Conservation (phyloP, 2,888 invertebrate species). For the Liodrosophila aerea region DNA sequence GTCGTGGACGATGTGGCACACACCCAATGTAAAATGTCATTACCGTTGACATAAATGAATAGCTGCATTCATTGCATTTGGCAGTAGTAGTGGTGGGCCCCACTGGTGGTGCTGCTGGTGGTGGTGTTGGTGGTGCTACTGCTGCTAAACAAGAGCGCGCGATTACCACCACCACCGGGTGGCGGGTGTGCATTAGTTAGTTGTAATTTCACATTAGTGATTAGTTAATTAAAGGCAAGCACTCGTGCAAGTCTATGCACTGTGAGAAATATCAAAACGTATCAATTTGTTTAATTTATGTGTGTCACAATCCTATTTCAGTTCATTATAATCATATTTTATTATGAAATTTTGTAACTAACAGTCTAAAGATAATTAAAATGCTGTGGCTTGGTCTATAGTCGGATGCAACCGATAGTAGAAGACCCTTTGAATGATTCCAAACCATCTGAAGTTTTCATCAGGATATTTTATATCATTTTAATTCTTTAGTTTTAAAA, state of each 20-base stretch:
- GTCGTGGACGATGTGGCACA: conserved; percentile 46
- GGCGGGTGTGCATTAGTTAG: conserved; percentile 39
- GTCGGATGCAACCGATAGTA: no score
- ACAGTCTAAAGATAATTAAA: no score
- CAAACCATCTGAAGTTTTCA: no score
- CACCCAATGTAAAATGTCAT: conserved; percentile 80
- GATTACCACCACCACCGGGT: conserved; percentile 2
- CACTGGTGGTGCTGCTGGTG: conserved; percentile 7
- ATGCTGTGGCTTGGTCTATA: no score
- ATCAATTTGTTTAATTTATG: no score
- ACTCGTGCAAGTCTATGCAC: neutral
- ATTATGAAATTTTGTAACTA: no score
- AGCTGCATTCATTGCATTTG: conserved; percentile 81
- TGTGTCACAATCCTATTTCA: no score
- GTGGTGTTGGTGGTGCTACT: conserved; percentile 2
- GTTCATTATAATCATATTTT: no score
- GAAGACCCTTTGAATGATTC: no score
- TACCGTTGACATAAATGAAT: conserved; percentile 81
- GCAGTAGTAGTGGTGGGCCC: conserved; percentile 47
- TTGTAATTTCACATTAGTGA: conserved; percentile 65
- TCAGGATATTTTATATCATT: no score
- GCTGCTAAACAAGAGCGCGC: neutral
- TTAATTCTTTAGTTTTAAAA: no score
- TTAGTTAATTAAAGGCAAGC: conserved; percentile 71
- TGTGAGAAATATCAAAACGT: no score